Conservation (phyloP, 1,140 invertebrate genomes). For the Lepidurus arcticus region DNA sequence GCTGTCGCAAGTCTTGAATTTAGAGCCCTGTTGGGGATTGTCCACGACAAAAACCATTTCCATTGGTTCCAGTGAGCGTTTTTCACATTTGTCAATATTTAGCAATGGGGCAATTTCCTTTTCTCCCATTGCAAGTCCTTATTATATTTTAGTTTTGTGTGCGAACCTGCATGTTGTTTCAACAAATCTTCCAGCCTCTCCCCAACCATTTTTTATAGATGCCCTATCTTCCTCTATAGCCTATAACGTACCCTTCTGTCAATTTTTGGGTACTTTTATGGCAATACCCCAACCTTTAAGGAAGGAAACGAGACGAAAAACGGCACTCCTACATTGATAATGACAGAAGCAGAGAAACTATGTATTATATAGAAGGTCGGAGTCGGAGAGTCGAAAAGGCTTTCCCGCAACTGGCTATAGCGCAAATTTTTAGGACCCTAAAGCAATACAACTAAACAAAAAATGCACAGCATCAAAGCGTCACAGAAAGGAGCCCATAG, state of each 20-base stretch:
- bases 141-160: not conserved
- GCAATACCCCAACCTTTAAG: not conserved
- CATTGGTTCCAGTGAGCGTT: not conserved
- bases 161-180: not conserved
- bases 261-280: not conserved
- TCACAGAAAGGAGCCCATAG: not conserved
- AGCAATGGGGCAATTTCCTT: not conserved
- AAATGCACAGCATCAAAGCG: not conserved
- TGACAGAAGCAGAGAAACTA: not conserved
- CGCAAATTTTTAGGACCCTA: not conserved
- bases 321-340: not conserved
- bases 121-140: not conserved
- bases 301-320: not conserved
- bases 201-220: no score
- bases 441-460: not conserved
- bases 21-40: not conserved
- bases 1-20: not conserved
- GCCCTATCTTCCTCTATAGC: not conserved
- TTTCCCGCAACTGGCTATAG: not conserved
- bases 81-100: not conserved
- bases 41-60: not conserved
- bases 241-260: not conserved
- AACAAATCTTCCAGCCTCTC: not conserved
- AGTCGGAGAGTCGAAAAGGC: not conserved
- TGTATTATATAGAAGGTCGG: no score